A percentile compares a stretch with the other conserved stretches of the same genome.
Conservation (phyloP, 1,140 invertebrate genomes). For the Ceratina calcarata region DNA sequence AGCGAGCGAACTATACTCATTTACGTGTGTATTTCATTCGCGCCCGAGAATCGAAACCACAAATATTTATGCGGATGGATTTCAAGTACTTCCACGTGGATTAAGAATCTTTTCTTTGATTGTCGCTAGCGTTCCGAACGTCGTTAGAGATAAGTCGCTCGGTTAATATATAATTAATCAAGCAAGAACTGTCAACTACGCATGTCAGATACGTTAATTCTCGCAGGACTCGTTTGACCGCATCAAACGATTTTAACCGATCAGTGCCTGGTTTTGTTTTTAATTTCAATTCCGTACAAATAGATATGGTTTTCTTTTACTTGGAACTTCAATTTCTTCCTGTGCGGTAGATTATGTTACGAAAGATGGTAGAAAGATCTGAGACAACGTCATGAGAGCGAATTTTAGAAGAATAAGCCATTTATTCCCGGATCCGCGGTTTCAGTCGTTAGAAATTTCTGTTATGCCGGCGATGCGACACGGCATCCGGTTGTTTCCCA, state of each 20-base stretch:
- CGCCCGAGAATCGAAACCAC: background rate
- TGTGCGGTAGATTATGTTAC: background rate
- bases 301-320: too few relatives aligned
- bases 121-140: too few relatives aligned
- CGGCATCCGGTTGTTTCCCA: slow-evolving; percentile 61
- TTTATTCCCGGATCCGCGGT: slow-evolving; percentile 41
- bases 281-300: background rate
- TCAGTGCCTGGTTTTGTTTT: background rate
- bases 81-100: too few relatives aligned
- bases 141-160: background rate
- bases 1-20: too few relatives aligned
- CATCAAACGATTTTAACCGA: background rate
- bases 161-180: slow-evolving; percentile 7
- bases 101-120: background rate
- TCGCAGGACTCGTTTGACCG: slow-evolving; percentile 22
- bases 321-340: background rate
- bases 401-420: slow-evolving; percentile 34
- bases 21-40: too few relatives aligned
- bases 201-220: background rate
- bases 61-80: background rate
- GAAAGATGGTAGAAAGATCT: background rate
- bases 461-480: slow-evolving; percentile 58
- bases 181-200: background rate
- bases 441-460: slow-evolving; percentile 51
- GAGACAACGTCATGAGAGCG: background rate